These are phyloP conservation scores for Myotis lucifugus DNA, from an alignment of 2,113 vertebrate genomes.

Conservation along the genomic window DNA sequence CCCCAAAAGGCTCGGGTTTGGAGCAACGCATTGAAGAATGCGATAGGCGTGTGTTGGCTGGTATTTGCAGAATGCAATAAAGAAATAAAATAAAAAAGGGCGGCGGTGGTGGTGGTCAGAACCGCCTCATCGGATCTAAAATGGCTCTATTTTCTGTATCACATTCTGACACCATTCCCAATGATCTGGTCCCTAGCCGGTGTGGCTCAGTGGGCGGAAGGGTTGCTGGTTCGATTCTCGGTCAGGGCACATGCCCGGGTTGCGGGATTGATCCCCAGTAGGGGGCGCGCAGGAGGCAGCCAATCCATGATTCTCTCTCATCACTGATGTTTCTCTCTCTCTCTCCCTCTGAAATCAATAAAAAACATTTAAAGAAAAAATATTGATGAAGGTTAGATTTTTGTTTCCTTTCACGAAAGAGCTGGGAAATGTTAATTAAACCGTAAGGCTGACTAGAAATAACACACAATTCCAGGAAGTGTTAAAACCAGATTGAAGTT, in stretches of 20 bases:
- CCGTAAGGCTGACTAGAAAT: constrained; percentile 76
- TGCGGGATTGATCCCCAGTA: too few species aligned
- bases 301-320: too few species aligned
- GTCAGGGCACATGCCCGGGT: too few species aligned
- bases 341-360: too few species aligned
- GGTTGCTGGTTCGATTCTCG: too few species aligned
- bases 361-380: too few species aligned
- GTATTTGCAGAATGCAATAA: background rate
- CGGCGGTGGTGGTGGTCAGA: background rate
- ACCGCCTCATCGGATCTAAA: background rate
- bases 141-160: background rate
- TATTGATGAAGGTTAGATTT: background rate
- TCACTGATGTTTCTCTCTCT: too few species aligned
- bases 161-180: background rate
- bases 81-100: too few species aligned
- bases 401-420: background rate
- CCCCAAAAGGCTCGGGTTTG: background rate
- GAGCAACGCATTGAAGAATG: background rate
- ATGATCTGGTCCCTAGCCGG: background rate
- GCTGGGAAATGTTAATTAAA: constrained; percentile 39
- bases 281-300: too few species aligned
- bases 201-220: too few species aligned
- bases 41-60: background rate
- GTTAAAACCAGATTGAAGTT: constrained; percentile 81
- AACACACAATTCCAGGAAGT: constrained; percentile 77